Evolutionary conservation across 1,140 invertebrate species (phyloP).

Genomic region (Chironomus striatipennis): DNA sequence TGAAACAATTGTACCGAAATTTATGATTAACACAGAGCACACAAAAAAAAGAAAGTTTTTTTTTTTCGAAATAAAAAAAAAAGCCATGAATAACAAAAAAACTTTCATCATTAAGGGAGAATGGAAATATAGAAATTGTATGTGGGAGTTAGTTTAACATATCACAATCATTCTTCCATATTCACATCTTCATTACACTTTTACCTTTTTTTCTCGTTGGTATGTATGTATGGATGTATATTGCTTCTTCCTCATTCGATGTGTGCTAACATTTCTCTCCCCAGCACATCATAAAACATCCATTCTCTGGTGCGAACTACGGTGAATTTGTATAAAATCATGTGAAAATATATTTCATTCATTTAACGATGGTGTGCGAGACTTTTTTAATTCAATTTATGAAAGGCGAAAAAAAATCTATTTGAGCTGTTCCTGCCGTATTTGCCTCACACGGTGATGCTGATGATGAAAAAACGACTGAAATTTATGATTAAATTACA

Average conservation of each 20-base stretch:
- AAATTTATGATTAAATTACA: not conserved
- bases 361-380: not conserved
- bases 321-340: not conserved
- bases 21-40: slow-evolving; percentile 7
- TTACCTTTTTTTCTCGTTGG: not conserved
- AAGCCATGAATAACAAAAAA: not conserved
- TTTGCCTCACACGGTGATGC: too few relatives aligned
- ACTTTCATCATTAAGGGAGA: slow-evolving; percentile 7
- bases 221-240: too few relatives aligned
- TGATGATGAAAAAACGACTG: too few relatives aligned
- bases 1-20: not conserved
- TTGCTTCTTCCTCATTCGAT: not conserved
- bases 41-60: not conserved
- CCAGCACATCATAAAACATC: not conserved
- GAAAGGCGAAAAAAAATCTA: not conserved
- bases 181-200: not conserved
- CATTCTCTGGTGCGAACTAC: not conserved
- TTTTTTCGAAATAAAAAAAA: too few relatives aligned
- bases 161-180: slow-evolving; percentile 7
- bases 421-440: not conserved
- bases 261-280: not conserved
- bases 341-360: not conserved
- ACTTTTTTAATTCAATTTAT: slow-evolving; percentile 15
- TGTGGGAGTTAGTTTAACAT: not conserved
- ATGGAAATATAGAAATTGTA: not conserved